phyloP scores from a whole-genome alignment of 1,140 invertebrate genomes.

The Apis dorsata region DNA sequence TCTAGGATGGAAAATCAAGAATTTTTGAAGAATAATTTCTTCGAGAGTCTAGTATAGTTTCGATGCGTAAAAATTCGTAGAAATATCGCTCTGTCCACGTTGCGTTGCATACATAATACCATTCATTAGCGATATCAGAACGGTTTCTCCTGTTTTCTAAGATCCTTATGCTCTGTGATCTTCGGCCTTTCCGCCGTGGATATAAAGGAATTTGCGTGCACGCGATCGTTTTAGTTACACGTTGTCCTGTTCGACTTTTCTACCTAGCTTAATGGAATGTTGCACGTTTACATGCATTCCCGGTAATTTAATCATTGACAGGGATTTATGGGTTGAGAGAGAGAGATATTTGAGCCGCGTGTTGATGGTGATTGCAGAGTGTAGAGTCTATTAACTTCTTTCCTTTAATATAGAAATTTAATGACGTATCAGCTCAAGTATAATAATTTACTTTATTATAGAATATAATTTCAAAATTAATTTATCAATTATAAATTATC shows the following conservation, averaged over 20 bases:
- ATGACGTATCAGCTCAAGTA: too few species aligned
- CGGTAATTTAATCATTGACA: not conserved
- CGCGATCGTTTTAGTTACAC: constrained; percentile 6
- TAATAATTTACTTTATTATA: too few species aligned
- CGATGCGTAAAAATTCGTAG: too few species aligned
- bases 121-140: not conserved
- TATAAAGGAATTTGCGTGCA: not conserved
- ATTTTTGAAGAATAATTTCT: too few species aligned
- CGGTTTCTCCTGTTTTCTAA: not conserved
- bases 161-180: not conserved
- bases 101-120: not conserved
- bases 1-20: not conserved
- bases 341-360: too few species aligned
- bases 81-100: too few species aligned
- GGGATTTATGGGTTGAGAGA: not conserved
- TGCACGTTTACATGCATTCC: not conserved
- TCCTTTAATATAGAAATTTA: not conserved
- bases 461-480: too few species aligned
- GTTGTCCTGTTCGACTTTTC: not conserved
- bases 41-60: too few species aligned
- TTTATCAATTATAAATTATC: too few species aligned
- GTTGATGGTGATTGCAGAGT: not conserved
- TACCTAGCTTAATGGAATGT: not conserved
- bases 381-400: not conserved
- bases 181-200: not conserved